These are phyloP conservation scores for Anhinga rufa DNA, from an alignment of 2,113 vertebrate genomes.

Conservation along the genomic window DNA sequence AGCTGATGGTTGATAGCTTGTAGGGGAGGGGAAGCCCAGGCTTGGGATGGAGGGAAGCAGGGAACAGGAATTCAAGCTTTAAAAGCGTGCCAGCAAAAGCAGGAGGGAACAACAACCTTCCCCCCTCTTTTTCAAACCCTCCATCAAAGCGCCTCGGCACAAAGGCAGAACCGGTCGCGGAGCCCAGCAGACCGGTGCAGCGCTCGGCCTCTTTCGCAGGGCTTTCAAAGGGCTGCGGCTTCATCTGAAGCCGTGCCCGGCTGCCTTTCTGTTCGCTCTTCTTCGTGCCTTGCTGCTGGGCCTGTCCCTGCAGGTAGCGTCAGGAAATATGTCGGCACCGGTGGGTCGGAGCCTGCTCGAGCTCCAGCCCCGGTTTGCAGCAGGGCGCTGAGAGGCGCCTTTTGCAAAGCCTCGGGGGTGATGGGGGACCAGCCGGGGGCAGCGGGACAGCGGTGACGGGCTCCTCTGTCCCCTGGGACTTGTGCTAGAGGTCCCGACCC, in stretches of 20 bases:
- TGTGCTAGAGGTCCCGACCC: neutral
- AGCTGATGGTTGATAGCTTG: neutral
- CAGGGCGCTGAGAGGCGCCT: fast-evolving
- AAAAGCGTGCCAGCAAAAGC: neutral
- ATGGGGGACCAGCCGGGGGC: neutral
- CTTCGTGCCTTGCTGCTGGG: neutral
- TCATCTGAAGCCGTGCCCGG: fast-evolving
- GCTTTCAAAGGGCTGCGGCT: neutral
- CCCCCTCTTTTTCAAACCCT: neutral
- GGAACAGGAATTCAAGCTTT: neutral
- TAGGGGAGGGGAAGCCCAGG: fast-evolving
- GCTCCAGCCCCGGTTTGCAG: fast-evolving
- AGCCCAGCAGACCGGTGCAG: neutral
- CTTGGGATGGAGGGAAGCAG: neutral
- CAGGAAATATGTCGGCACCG: neutral
- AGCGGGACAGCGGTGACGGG: fast-evolving
- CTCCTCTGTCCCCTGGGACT: neutral
- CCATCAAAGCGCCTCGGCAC: neutral
- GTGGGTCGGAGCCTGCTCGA: neutral
- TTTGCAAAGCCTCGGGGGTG: neutral
- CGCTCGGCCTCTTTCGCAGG: neutral
- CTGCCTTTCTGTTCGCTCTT: neutral
- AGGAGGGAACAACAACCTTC: neutral
- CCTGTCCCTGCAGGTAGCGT: neutral
- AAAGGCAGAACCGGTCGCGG: neutral